Conservation (phyloP, 2,888 invertebrate species). For the Dryobotodes eremita region DNA sequence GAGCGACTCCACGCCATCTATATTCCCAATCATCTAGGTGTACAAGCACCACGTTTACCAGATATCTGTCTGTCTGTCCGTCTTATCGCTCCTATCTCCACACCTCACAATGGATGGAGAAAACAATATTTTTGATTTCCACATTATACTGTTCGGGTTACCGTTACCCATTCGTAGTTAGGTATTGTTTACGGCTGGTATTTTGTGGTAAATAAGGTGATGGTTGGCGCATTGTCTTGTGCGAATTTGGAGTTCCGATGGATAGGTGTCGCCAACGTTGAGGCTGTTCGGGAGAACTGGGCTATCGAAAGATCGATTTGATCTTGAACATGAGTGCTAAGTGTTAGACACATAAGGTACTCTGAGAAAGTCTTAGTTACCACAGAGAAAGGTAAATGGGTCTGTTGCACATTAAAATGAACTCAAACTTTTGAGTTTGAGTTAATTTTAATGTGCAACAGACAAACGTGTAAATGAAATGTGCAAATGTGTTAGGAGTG, state of each 20-base stretch:
- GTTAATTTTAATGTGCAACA: no score
- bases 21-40: constrained; percentile 78
- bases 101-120: constrained; percentile 79
- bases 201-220: constrained; percentile 13
- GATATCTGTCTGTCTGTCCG: constrained; percentile 85
- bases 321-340: neutral
- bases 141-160: constrained; percentile 69
- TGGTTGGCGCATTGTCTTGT: constrained; percentile 21
- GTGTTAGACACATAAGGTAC: neutral
- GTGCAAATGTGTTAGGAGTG: no score
- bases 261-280: constrained; percentile 7
- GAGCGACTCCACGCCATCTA: constrained; percentile 66
- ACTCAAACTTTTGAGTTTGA: no score
- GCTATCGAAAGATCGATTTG: constrained; percentile 27
- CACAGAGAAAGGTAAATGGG: neutral
- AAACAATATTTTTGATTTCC: constrained; percentile 76
- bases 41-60: constrained; percentile 82
- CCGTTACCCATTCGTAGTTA: constrained; percentile 56
- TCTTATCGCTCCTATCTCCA: constrained; percentile 85
- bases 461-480: no score
- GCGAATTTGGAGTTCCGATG: constrained; percentile 28
- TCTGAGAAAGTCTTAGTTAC: neutral
- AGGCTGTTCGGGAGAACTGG: neutral
- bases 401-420: neutral
- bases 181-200: constrained; percentile 35